Percentiles rank a stretch among this genome's conserved stretches.
These are phyloP conservation scores for Thamnaconus septentrionalis DNA, from an alignment of 2,113 vertebrate genomes.

Conservation along the genomic window DNA sequence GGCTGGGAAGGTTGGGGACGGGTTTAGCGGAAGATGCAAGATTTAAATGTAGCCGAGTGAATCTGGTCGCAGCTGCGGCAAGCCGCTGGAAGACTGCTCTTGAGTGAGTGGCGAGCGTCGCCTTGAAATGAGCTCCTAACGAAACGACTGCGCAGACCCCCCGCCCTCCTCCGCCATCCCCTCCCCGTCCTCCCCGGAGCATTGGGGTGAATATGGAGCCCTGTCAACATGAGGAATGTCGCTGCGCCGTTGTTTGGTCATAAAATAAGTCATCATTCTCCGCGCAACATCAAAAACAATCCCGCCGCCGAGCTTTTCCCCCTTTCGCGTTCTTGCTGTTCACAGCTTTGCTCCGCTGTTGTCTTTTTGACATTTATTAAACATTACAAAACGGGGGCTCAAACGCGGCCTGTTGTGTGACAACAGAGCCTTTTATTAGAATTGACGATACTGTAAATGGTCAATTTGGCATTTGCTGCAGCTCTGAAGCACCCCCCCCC, in stretches of 20 bases:
- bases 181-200: conserved; percentile 20
- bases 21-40: too few species aligned
- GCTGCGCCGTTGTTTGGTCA: conserved; percentile 51
- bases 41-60: neutral
- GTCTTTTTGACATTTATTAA: conserved; percentile 54
- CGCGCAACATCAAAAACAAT: conserved; percentile 40
- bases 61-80: conserved; percentile 10
- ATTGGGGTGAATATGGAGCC: conserved; percentile 56
- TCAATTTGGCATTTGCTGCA: conserved; percentile 56
- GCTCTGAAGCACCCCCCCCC: conserved; percentile 49
- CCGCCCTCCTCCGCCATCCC: neutral
- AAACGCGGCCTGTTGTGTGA: conserved; percentile 28
- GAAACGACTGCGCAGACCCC: conserved; percentile 24
- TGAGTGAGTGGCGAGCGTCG: conserved; percentile 34
- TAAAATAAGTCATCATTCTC: conserved; percentile 66
- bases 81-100: conserved; percentile 15
- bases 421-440: conserved; percentile 51
- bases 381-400: conserved; percentile 6
- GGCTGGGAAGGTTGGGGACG: too few species aligned
- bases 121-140: conserved; percentile 52
- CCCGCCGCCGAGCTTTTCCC: neutral
- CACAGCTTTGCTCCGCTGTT: conserved; percentile 28
- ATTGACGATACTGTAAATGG: conserved; percentile 39
- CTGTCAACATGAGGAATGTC: conserved; percentile 67
- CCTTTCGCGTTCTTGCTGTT: conserved; percentile 5